Conservation (phyloP, 2,888 invertebrate genomes). For the Biston stratarius region DNA sequence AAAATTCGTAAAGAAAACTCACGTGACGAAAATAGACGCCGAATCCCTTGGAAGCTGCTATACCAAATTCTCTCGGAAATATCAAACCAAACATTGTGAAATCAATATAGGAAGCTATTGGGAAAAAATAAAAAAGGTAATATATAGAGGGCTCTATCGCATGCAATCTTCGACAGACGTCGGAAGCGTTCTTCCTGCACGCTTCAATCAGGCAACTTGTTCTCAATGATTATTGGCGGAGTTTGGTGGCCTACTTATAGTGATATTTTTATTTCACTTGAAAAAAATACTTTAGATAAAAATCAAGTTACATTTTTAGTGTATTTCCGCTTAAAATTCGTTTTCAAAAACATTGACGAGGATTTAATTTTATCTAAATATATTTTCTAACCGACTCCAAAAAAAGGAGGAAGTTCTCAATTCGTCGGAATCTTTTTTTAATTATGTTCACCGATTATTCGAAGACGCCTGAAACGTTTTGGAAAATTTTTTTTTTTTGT, state of each 20-base stretch:
- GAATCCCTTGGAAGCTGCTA: constrained; percentile 16
- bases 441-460: too few species aligned
- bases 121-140: constrained; percentile 35
- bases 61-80: constrained; percentile 27
- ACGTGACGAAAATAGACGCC: constrained; percentile 10
- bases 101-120: constrained; percentile 39
- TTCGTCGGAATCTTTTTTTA: too few species aligned
- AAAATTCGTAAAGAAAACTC: constrained; percentile 1
- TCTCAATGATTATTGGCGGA: constrained; percentile 51
- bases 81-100: constrained; percentile 34
- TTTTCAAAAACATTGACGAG: too few species aligned
- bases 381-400: too few species aligned
- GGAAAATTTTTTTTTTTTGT: too few species aligned
- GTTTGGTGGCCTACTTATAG: constrained; percentile 37
- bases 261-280: not conserved
- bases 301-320: too few species aligned
- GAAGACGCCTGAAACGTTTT: too few species aligned
- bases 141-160: constrained; percentile 32
- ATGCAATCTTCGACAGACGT: constrained; percentile 35
- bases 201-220: constrained; percentile 55
- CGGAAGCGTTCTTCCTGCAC: constrained; percentile 47
- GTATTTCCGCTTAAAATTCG: too few species aligned
- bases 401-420: too few species aligned
- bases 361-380: too few species aligned
- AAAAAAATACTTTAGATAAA: too few species aligned